A percentile compares a stretch with the other conserved stretches of the same genome.
phyloP scores from a whole-genome alignment of 2,113 vertebrate species.

The Orthonyx spaldingii region DNA sequence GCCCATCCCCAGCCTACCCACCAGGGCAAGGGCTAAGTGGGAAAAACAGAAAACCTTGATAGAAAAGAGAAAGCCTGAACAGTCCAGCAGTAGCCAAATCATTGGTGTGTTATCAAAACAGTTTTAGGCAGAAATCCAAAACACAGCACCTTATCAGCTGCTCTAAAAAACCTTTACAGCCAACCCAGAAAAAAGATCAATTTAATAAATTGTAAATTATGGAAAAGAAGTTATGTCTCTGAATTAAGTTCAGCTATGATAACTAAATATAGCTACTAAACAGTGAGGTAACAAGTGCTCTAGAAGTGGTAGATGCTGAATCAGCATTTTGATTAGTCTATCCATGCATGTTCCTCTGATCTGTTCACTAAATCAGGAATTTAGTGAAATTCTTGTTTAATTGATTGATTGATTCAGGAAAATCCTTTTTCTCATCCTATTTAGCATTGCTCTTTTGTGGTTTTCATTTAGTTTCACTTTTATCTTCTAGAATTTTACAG shows the following conservation, averaged over 20 bases:
- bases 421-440: not conserved
- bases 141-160: accelerated
- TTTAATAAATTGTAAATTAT: not conserved
- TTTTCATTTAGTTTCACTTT: not conserved
- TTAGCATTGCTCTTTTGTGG: not conserved
- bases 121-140: not conserved
- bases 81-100: not conserved
- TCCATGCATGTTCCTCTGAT: not conserved
- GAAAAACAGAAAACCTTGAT: not conserved
- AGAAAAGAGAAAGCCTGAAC: not conserved
- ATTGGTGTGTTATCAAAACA: not conserved
- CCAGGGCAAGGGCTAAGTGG: not conserved
- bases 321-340: not conserved
- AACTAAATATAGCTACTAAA: not conserved
- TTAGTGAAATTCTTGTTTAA: too few relatives aligned
- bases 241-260: not conserved
- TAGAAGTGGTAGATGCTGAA: not conserved
- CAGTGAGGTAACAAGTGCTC: not conserved
- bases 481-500: not conserved
- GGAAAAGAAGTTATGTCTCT: not conserved
- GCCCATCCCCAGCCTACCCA: not conserved
- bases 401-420: too few relatives aligned
- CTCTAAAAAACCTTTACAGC: not conserved
- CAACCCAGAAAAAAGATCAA: not conserved
- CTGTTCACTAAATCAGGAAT: not conserved